phyloP scores from a whole-genome alignment of 2,113 vertebrate genomes.

The Semicossyphus pulcher region DNA sequence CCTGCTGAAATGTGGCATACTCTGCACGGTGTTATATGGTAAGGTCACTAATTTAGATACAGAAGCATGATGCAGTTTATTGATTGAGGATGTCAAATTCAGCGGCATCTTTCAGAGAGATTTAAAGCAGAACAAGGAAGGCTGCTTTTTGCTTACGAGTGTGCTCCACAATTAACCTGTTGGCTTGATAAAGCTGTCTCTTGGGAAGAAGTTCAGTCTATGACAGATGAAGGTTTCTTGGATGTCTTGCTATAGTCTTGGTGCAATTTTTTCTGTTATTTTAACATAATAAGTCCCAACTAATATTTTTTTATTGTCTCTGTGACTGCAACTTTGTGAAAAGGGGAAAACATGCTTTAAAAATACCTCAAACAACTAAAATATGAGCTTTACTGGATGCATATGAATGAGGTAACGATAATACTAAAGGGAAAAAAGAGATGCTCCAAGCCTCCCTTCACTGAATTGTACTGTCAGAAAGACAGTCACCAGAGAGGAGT shows the following conservation, averaged over 20 bases:
- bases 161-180: not conserved
- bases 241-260: too few species aligned
- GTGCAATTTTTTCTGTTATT: too few species aligned
- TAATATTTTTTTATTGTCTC: not conserved
- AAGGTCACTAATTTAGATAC: not conserved
- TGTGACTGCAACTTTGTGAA: not conserved
- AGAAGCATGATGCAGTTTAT: not conserved
- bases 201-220: too few species aligned
- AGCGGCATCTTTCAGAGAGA: not conserved
- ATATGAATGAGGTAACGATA: slow-evolving; percentile 17
- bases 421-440: not conserved
- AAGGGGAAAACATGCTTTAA: not conserved
- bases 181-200: too few species aligned
- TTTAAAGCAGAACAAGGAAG: not conserved
- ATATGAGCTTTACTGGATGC: not conserved
- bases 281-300: not conserved
- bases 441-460: not conserved
- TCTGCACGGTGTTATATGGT: not conserved
- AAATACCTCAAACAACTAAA: not conserved
- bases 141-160: not conserved
- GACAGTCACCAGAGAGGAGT: not conserved
- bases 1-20: slow-evolving; percentile 16
- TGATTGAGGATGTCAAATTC: not conserved
- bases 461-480: not conserved
- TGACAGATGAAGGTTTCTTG: too few species aligned